Evolutionary conservation across 2,113 vertebrate genomes (phyloP).

Genomic region (Piprites chloris): DNA sequence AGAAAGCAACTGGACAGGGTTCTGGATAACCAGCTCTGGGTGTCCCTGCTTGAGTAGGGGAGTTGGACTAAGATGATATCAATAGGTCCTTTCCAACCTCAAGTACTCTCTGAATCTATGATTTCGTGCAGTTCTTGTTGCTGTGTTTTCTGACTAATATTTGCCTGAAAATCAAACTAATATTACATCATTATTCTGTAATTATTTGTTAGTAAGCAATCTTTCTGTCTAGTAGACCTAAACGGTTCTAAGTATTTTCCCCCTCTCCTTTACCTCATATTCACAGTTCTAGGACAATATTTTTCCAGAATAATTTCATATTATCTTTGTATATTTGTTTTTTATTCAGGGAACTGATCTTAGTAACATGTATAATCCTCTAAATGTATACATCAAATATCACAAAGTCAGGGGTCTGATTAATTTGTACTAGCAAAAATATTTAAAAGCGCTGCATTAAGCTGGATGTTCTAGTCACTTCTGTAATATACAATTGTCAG

Average conservation of each 20-base stretch:
- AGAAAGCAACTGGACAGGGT: neutral
- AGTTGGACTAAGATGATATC: neutral
- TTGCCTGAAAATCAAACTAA: conserved; percentile 56
- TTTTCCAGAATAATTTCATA: conserved; percentile 28
- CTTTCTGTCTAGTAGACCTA: conserved; percentile 28
- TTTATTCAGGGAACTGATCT: conserved; percentile 50
- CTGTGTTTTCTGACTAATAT: conserved; percentile 41
- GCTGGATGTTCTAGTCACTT: neutral
- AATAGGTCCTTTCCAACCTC: neutral
- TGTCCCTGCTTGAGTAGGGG: neutral
- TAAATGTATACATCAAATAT: neutral
- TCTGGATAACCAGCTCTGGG: neutral
- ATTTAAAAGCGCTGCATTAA: neutral
- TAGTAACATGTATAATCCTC: conserved; percentile 40
- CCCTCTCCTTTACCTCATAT: conserved; percentile 38
- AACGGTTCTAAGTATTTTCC: conserved; percentile 18
- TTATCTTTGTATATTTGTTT: conserved; percentile 28
- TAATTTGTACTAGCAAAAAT: neutral
- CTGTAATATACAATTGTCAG: neutral
- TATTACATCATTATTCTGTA: conserved; percentile 40
- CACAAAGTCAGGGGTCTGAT: neutral
- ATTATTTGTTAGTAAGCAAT: conserved; percentile 47
- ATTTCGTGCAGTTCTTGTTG: neutral
- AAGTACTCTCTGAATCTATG: neutral
- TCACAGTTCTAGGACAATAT: conserved; percentile 15